Conservation (phyloP, 1,140 invertebrate genomes). For the Drosophila tristis region DNA sequence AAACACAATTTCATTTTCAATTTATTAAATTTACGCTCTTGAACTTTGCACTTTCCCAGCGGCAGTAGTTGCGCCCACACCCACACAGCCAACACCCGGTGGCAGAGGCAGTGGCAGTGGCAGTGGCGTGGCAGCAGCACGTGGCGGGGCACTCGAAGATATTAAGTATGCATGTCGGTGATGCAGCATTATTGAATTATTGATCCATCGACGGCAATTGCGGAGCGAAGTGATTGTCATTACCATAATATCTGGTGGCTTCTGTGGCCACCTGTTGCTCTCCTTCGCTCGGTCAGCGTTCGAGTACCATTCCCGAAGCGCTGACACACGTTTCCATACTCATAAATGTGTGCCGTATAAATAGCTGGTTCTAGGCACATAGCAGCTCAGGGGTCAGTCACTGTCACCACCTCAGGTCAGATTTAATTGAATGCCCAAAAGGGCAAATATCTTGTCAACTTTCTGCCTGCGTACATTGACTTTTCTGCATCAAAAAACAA, state of each 20-base stretch:
- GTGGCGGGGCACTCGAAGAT: constrained; percentile 2
- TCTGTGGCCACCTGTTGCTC: constrained; percentile 13
- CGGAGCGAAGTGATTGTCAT: constrained; percentile 3
- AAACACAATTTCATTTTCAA: constrained; percentile 66
- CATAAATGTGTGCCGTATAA: constrained; percentile 25
- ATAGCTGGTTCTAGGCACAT: neutral
- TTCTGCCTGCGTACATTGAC: constrained; percentile 17
- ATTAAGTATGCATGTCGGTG: constrained; percentile 10
- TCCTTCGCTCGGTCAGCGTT: too few relatives aligned
- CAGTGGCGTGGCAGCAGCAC: neutral
- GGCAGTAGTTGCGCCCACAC: neutral
- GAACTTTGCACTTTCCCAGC: constrained; percentile 38
- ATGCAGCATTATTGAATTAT: constrained; percentile 12
- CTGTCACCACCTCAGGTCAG: neutral
- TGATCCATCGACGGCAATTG: neutral
- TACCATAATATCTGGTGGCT: neutral
- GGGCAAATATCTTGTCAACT: constrained; percentile 23
- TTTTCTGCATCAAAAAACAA: too few relatives aligned
- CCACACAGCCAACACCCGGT: constrained; percentile 2
- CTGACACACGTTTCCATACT: too few relatives aligned
- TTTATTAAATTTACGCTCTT: constrained; percentile 57
- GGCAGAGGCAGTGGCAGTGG: neutral
- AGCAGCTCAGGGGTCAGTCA: neutral
- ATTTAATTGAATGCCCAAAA: constrained; percentile 29
- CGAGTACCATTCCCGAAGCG: neutral